Base-by-base conservation (phyloP, 2,113 vertebrate species). In the Xiphophorus maculatus region DNA sequence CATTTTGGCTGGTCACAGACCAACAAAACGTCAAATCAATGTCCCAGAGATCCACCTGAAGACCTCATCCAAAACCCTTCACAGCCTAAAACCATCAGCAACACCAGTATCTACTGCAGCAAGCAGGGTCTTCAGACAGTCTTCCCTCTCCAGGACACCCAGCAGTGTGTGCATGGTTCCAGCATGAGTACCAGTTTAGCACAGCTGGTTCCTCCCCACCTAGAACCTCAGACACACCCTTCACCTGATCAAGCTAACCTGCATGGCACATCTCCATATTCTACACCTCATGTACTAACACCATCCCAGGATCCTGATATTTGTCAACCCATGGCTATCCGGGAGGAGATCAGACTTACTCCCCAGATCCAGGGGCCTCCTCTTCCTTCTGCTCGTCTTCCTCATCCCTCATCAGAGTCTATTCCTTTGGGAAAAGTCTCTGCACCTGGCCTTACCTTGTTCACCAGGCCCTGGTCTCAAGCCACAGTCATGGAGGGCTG, bases 391-490 rank as follows among this genome's bases (percentile, higher is more conserved):
- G 64, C 76, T 62, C 30, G 2, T 62, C 60, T 13, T 61, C 62
- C 73, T 68, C 79, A 58, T 64, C 30, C 58, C 74, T 81, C 66
- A 76, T 80, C 92, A 90, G 94, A 94, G 91, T 94, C 95, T 92
- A 92, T 91, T 14, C 96, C 71, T 33, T 64, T 68, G 84, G 82
- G 79, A 76, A 76, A 69, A 71, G 71, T 62, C 83, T 84, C 78
- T 82, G 51, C 71, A 69, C 3, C 71, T 14, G 78, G 65, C 22
- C 84, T 71, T 2, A 69, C 95, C 89, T 93, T 89, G 89, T 95
- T 97, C 96, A 96, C 95, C 94, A 96, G 95, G 88, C 93, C 95
- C 83, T 90, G 96, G 88, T 95, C 96, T 94, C 96, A 95, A 90
- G 93, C 96, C 84, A 95, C 93, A 3, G 94, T 98, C 89, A 92